phyloP scores from a whole-genome alignment of 1,140 invertebrate genomes.

The Orius insidiosus region DNA sequence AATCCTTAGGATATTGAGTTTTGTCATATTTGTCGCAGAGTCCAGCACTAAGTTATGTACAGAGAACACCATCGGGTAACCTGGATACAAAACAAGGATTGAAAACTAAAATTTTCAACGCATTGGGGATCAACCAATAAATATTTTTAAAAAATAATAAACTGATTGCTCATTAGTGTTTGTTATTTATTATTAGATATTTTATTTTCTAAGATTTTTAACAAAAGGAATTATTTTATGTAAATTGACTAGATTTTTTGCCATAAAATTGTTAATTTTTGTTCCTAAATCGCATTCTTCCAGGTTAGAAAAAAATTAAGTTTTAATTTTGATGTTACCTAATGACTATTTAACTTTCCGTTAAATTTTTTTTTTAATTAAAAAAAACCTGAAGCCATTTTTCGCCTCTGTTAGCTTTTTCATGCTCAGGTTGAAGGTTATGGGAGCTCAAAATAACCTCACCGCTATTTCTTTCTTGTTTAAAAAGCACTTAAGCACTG shows the following conservation, averaged over 20 bases:
- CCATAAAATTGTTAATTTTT: not conserved
- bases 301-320: not conserved
- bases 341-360: not conserved
- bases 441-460: too few relatives aligned
- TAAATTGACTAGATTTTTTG: not conserved
- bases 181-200: conserved; percentile 1
- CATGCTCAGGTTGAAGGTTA: too few relatives aligned
- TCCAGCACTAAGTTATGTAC: conserved; percentile 24
- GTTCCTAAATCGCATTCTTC: conserved; percentile 1
- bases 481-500: too few relatives aligned
- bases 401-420: not conserved
- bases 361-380: conserved; percentile 1
- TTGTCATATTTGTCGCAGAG: conserved; percentile 22
- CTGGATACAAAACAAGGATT: conserved; percentile 29
- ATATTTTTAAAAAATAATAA: conserved; percentile 2
- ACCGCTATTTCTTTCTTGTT: too few relatives aligned
- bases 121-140: conserved; percentile 30
- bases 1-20: too few relatives aligned
- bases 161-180: conserved; percentile 1
- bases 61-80: conserved; percentile 22
- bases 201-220: conserved; percentile 2
- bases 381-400: conserved; percentile 8
- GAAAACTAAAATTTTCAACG: conserved; percentile 43
- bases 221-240: conserved; percentile 3
- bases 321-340: too few relatives aligned